A percentile compares a stretch with the other conserved stretches of the same genome.
Conservation (phyloP, 2,797 vertebrate genomes). For the Petrocephalus sullivani region DNA sequence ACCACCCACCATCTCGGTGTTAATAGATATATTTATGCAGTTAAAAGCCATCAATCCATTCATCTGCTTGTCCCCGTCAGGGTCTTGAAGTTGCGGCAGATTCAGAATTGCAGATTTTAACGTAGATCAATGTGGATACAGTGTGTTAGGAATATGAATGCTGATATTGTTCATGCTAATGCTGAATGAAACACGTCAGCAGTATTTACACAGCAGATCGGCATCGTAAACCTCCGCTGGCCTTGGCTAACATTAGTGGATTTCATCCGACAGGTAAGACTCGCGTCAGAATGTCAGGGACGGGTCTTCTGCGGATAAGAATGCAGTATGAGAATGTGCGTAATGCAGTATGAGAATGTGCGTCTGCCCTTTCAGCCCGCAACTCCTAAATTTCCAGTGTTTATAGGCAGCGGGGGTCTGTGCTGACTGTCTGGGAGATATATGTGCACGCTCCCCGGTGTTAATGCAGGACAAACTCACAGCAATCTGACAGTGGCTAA, state of each 20-base stretch:
- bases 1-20: background rate
- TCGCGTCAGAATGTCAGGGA: background rate
- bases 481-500: conserved; percentile 63
- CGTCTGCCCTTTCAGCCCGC: conserved; percentile 48
- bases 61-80: background rate
- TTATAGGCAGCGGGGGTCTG: conserved; percentile 59
- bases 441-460: conserved; percentile 67
- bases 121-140: background rate
- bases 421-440: conserved; percentile 65
- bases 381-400: conserved; percentile 46
- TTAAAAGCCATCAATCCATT: background rate
- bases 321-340: background rate
- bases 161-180: background rate
- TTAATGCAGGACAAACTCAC: conserved; percentile 56
- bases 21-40: background rate
- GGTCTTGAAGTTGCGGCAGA: background rate
- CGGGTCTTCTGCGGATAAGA: background rate
- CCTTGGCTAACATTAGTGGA: background rate
- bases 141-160: background rate
- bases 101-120: background rate
- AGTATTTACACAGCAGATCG: background rate
- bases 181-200: background rate
- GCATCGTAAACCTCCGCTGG: background rate
- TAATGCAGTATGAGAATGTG: background rate
- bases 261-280: conserved; percentile 32